Evolutionary conservation across 2,888 invertebrate genomes (phyloP).

Genomic region (Lepidonotus clava): DNA sequence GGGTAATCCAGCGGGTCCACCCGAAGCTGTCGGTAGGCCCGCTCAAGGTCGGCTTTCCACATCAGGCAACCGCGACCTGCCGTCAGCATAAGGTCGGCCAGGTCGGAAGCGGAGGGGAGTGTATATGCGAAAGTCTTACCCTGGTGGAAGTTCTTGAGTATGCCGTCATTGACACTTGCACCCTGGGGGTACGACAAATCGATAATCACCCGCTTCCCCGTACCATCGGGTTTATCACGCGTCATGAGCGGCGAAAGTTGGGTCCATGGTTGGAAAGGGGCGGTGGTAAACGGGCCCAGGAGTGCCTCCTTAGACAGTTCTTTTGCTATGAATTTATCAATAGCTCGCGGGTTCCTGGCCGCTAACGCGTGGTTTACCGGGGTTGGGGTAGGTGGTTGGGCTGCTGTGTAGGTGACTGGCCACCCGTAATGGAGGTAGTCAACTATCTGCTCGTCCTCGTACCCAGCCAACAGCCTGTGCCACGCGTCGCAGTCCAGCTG

Average conservation of each 20-base stretch:
- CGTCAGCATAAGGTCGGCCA: background rate
- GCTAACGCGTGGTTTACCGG: background rate
- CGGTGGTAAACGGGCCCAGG: background rate
- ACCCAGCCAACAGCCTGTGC: background rate
- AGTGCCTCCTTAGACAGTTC: background rate
- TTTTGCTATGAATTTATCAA: background rate
- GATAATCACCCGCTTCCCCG: background rate
- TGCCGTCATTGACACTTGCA: background rate
- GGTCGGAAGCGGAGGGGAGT: background rate
- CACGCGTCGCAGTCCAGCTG: background rate
- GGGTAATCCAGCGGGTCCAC: background rate
- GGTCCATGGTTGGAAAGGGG: background rate
- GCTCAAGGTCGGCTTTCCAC: background rate
- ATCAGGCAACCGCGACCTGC: background rate
- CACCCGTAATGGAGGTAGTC: background rate
- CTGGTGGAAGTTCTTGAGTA: background rate
- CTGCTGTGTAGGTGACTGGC: background rate
- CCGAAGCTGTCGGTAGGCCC: background rate
- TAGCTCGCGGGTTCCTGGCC: background rate
- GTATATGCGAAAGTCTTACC: background rate
- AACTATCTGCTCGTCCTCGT: background rate
- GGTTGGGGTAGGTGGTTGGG: background rate
- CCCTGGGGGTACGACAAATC: background rate
- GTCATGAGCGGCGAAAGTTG: background rate
- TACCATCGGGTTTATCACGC: background rate